Evolutionary conservation across 2,797 vertebrate species (phyloP).

Genomic region (Rhinophrynus dorsalis): DNA sequence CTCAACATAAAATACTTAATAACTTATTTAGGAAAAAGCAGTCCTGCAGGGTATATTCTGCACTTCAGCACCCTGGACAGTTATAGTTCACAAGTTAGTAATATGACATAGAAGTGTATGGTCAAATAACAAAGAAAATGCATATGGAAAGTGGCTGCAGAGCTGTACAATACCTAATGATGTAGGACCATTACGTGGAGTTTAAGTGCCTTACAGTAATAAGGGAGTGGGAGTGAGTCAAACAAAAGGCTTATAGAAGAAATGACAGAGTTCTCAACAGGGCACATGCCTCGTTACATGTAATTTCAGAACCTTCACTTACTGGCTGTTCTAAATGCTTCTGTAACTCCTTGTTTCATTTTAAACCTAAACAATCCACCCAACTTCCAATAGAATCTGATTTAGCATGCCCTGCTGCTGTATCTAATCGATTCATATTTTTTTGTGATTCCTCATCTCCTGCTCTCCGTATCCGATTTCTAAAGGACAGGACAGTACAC

Average conservation of each 20-base stretch:
- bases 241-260: background rate
- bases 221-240: conserved; percentile 1
- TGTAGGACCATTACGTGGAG: background rate
- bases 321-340: background rate
- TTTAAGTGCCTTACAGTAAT: background rate
- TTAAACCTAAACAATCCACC: background rate
- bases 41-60: background rate
- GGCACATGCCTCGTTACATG: background rate
- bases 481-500: too few relatives aligned
- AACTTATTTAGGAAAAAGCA: background rate
- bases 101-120: background rate
- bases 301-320: background rate
- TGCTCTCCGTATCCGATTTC: too few relatives aligned
- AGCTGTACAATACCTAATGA: background rate
- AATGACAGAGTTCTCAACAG: background rate
- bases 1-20: background rate
- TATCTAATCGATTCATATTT: too few relatives aligned
- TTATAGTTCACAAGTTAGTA: background rate
- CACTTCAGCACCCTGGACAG: conserved; percentile 9
- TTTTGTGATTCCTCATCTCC: too few relatives aligned
- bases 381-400: background rate
- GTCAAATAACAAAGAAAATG: background rate
- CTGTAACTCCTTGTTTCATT: background rate
- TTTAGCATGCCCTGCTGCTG: too few relatives aligned
- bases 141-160: background rate